Conservation (phyloP, 2,797 vertebrate species). For the Lepilemur septentrionalis region DNA sequence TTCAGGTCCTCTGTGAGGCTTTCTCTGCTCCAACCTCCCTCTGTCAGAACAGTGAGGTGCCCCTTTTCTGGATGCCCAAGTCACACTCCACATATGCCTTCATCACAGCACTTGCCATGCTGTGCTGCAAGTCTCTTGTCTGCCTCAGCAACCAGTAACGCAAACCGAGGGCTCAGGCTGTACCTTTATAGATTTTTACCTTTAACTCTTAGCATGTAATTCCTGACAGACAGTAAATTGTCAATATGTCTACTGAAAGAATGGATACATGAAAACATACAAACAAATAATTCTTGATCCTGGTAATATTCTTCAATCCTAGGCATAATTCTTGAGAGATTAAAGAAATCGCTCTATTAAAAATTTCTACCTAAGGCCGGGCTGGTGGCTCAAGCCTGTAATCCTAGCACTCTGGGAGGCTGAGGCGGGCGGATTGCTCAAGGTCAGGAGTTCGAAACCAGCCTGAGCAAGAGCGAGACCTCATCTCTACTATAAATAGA, state of each 20-base stretch:
- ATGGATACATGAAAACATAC: neutral
- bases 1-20: neutral
- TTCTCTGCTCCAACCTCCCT: neutral
- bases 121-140: neutral
- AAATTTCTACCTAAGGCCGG: too few species aligned
- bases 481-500: too few species aligned
- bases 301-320: constrained; percentile 14
- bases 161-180: neutral
- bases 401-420: too few species aligned
- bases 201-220: neutral
- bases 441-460: too few species aligned
- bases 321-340: neutral
- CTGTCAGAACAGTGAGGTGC: neutral
- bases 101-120: neutral
- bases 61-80: neutral
- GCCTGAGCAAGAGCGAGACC: too few species aligned
- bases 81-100: neutral
- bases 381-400: too few species aligned
- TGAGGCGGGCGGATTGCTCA: too few species aligned
- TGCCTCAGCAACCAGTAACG: neutral
- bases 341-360: neutral
- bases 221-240: neutral
- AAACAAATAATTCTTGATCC: neutral
- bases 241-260: constrained; percentile 9
- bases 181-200: neutral